Conservation (phyloP, 64 coral and sea anemone species). For the Platygyra sinensis region DNA sequence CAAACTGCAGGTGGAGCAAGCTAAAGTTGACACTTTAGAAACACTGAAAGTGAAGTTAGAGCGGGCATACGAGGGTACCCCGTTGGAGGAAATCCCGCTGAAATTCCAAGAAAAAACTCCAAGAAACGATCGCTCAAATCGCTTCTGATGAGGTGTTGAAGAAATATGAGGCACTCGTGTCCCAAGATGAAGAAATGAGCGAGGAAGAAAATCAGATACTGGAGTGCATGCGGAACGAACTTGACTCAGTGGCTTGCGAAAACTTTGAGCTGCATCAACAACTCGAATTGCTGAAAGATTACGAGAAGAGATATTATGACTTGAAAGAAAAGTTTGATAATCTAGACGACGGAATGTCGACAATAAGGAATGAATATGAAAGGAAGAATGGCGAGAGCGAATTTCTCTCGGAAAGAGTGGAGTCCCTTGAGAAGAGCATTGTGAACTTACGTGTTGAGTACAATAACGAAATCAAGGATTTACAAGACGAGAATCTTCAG, state of each 20-base stretch:
- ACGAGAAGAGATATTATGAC: slow-evolving; percentile 72
- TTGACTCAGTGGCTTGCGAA: slow-evolving; percentile 73
- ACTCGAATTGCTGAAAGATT: slow-evolving; percentile 48
- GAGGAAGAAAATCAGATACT: slow-evolving; percentile 70
- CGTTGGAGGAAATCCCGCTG: slow-evolving; percentile 75
- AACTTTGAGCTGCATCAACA: slow-evolving; percentile 71
- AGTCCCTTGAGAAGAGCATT: slow-evolving; percentile 74
- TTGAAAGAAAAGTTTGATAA: slow-evolving; percentile 64
- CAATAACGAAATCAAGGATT: slow-evolving; percentile 68
- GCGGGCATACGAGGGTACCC: slow-evolving; percentile 86
- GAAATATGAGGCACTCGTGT: slow-evolving; percentile 75
- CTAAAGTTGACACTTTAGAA: slow-evolving; percentile 84
- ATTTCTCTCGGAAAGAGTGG: slow-evolving; percentile 76
- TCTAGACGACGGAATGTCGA: slow-evolving; percentile 66
- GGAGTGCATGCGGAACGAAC: slow-evolving; percentile 64
- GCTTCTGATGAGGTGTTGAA: slow-evolving; percentile 79
- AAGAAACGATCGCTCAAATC: slow-evolving; percentile 84
- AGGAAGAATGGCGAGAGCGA: slow-evolving; percentile 90
- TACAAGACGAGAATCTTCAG: slow-evolving; percentile 85
- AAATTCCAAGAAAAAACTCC: slow-evolving; percentile 85
- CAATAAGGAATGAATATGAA: slow-evolving; percentile 86
- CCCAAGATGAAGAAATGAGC: slow-evolving; percentile 41
- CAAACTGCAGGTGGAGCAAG: slow-evolving; percentile 91
- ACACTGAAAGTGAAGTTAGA: slow-evolving; percentile 79
- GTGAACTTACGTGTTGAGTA: slow-evolving; percentile 80